Evolutionary conservation across 2,113 vertebrate species (phyloP).

Genomic region (Melozone crissalis): DNA sequence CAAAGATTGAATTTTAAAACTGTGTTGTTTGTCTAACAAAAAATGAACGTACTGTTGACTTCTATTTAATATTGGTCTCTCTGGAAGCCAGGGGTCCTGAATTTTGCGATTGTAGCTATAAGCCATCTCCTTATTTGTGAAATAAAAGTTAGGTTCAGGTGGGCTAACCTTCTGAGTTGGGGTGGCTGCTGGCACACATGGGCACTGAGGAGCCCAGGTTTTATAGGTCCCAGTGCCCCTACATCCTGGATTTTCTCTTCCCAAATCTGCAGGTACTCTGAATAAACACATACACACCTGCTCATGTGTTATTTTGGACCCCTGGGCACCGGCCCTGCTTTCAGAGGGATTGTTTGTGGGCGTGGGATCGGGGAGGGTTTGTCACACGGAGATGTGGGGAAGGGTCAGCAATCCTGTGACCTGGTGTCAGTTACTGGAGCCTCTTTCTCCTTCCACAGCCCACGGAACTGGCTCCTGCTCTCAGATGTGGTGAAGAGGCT

Average conservation of each 20-base stretch:
- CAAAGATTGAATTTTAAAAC: not conserved
- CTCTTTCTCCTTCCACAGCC: slow-evolving; percentile 70
- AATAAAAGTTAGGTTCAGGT: not conserved
- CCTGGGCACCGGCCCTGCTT: not conserved
- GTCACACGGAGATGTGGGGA: rapidly evolving
- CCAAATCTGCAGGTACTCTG: not conserved
- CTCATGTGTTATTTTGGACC: rapidly evolving
- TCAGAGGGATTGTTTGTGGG: not conserved
- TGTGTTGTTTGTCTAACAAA: not conserved
- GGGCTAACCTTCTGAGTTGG: not conserved
- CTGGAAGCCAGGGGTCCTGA: not conserved
- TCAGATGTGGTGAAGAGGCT: slow-evolving; percentile 89
- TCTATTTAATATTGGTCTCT: not conserved
- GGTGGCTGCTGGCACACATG: not conserved
- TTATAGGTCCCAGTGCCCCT: not conserved
- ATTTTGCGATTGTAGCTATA: not conserved
- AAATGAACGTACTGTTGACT: rapidly evolving
- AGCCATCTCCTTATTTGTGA: not conserved
- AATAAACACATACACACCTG: not conserved
- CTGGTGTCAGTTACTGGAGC: not conserved
- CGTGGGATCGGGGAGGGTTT: not conserved
- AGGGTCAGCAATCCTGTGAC: not conserved
- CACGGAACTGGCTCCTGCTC: slow-evolving; percentile 92
- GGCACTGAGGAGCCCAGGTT: not conserved
- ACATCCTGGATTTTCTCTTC: not conserved